Conservation (phyloP, 2,888 invertebrate species). For the Drosophila differens region DNA sequence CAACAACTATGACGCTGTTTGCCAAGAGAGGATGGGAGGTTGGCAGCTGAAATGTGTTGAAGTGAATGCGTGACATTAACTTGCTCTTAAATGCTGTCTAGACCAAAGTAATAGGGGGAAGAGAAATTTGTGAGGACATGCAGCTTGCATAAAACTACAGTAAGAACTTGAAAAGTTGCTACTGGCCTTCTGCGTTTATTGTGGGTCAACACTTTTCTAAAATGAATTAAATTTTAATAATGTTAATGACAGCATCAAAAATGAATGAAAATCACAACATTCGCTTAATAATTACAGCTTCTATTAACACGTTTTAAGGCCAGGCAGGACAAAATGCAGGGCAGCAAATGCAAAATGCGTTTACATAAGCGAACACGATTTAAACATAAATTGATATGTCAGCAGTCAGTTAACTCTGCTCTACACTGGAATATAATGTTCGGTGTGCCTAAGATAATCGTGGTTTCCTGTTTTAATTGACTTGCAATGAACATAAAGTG, state of each 20-base stretch:
- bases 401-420: neutral
- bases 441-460: neutral
- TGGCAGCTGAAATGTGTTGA: slow-evolving; percentile 6
- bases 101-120: neutral
- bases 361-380: neutral
- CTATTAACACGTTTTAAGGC: neutral
- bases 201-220: neutral
- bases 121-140: slow-evolving; percentile 7
- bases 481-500: slow-evolving; percentile 8
- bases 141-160: slow-evolving; percentile 21
- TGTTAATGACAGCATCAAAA: neutral
- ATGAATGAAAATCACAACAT: neutral
- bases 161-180: neutral
- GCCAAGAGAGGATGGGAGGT: neutral
- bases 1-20: slow-evolving; percentile 26
- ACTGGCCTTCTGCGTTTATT: neutral
- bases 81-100: slow-evolving; percentile 35
- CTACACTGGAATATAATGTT: neutral
- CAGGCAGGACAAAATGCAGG: neutral
- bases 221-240: slow-evolving; percentile 9
- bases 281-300: neutral
- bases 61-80: slow-evolving; percentile 63
- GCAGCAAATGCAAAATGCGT: neutral
- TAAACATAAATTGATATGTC: neutral
- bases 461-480: neutral